A percentile compares a stretch with the other conserved stretches of the same genome.
phyloP scores from a whole-genome alignment of 2,113 vertebrate genomes.

The Ardeotis arabs region DNA sequence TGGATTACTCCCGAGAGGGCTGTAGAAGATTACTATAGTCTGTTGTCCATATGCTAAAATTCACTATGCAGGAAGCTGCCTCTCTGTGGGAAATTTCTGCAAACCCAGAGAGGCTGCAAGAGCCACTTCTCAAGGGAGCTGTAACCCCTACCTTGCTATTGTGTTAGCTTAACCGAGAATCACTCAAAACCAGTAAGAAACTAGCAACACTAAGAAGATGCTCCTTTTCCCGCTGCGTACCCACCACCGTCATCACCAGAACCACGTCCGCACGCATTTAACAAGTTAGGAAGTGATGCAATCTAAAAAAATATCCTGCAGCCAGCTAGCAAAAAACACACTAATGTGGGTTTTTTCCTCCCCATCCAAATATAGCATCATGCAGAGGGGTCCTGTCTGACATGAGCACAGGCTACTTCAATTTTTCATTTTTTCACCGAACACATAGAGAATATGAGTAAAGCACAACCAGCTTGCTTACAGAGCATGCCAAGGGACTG shows the following conservation, averaged over 20 bases:
- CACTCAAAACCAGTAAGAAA: neutral
- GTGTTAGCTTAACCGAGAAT: neutral
- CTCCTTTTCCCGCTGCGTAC: neutral
- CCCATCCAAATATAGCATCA: neutral
- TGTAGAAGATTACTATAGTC: neutral
- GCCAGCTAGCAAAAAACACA: neutral
- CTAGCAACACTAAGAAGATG: neutral
- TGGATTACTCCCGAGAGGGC: neutral
- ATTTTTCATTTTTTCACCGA: neutral
- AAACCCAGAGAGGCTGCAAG: neutral
- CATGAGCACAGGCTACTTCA: neutral
- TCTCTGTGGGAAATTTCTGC: neutral
- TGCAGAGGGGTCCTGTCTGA: neutral
- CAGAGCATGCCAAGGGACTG: neutral
- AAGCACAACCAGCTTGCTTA: neutral
- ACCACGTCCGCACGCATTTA: neutral
- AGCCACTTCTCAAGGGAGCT: neutral
- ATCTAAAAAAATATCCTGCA: neutral
- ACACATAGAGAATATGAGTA: neutral
- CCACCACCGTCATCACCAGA: neutral
- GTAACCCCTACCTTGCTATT: neutral
- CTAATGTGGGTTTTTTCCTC: rapidly evolving
- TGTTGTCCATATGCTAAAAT: neutral
- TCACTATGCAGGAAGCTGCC: neutral
- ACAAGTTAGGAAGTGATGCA: neutral